Conservation (phyloP, 1,140 invertebrate genomes). For the Nephotettix cincticeps region DNA sequence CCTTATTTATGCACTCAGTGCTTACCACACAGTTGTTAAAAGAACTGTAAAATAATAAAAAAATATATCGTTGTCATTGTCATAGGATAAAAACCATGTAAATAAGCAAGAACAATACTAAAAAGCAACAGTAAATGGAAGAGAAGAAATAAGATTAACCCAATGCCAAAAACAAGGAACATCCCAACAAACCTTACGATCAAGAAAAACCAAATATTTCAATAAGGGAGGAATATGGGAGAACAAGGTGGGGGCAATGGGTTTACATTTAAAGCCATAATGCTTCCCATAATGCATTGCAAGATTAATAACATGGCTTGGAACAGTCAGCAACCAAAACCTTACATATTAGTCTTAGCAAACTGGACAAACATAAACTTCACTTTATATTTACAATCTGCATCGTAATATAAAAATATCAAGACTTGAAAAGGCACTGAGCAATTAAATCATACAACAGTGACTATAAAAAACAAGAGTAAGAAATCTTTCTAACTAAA, state of each 20-base stretch:
- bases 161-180: conserved; percentile 7
- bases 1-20: no score
- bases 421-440: no score
- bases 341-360: conserved; percentile 14
- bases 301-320: conserved; percentile 15
- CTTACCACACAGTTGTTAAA: no score
- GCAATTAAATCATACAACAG: no score
- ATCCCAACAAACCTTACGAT: conserved; percentile 5
- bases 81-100: not conserved
- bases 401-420: no score
- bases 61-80: no score
- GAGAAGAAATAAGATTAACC: conserved; percentile 22
- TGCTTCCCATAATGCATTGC: conserved; percentile 18
- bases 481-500: no score
- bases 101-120: conserved; percentile 16
- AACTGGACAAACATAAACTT: not conserved
- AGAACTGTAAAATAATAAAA: no score
- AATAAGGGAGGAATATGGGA: not conserved
- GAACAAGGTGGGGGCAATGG: not conserved
- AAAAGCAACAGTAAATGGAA: conserved; percentile 1
- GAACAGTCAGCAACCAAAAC: conserved; percentile 3
- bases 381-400: no score
- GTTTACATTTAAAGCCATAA: conserved; percentile 19
- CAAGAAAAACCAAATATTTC: conserved; percentile 16
- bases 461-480: no score